These are phyloP conservation scores for Torymus tubicola DNA, from an alignment of 2,888 invertebrate genomes.

Conservation along the genomic window DNA sequence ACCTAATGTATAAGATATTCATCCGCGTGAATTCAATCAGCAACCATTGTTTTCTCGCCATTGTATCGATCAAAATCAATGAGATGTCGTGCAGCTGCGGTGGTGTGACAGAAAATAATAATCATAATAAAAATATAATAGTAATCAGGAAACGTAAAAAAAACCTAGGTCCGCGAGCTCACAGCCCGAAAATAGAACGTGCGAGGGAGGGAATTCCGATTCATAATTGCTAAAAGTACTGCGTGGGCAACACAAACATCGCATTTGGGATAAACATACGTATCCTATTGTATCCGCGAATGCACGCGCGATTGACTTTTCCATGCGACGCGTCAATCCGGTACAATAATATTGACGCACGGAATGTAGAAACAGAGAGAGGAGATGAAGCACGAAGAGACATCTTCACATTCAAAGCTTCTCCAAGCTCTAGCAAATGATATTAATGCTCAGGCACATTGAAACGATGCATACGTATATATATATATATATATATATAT, in stretches of 20 bases:
- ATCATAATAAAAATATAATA: neutral
- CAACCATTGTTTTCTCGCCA: neutral
- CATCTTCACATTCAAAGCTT: neutral
- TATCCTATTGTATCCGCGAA: neutral
- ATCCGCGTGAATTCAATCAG: too few relatives aligned
- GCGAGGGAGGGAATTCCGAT: slow-evolving; percentile 12
- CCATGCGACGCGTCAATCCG: slow-evolving; percentile 1
- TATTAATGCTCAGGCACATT: slow-evolving; percentile 30
- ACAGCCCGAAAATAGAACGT: slow-evolving; percentile 10
- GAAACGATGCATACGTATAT: neutral
- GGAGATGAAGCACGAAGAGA: neutral
- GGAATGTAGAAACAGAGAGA: slow-evolving; percentile 34
- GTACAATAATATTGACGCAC: slow-evolving; percentile 53
- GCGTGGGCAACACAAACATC: slow-evolving; percentile 2
- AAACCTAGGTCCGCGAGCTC: neutral
- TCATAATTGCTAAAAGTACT: slow-evolving; percentile 13
- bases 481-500: too few relatives aligned
- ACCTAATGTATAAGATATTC: too few relatives aligned
- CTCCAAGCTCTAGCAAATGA: neutral
- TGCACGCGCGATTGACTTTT: neutral
- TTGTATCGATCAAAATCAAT: neutral
- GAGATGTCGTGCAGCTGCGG: neutral
- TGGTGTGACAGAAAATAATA: neutral
- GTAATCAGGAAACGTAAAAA: neutral
- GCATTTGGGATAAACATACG: neutral